These are phyloP conservation scores for Melipona beecheii DNA, from an alignment of 2,888 invertebrate species.

Conservation along the genomic window DNA sequence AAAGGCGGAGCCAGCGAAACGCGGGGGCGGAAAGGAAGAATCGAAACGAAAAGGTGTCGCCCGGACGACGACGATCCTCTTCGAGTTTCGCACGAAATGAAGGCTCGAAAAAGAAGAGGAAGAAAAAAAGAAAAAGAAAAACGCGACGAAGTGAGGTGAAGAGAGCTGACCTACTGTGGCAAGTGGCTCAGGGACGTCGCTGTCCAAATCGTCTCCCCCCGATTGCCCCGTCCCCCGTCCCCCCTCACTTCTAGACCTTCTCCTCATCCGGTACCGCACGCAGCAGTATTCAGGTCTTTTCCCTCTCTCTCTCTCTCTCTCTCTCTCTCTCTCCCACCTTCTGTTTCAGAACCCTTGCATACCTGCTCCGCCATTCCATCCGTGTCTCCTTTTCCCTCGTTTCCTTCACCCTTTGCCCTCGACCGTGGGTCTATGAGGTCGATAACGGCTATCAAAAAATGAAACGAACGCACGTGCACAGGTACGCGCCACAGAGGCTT, in stretches of 20 bases:
- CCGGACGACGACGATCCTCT: conserved; percentile 59
- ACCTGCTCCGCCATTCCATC: neutral
- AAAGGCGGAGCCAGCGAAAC: neutral
- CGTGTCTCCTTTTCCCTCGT: neutral
- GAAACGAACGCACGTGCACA: neutral
- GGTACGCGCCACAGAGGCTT: neutral
- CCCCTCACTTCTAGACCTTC: conserved; percentile 48
- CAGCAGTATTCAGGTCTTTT: conserved; percentile 68
- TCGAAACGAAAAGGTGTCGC: conserved; percentile 32
- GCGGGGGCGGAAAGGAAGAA: conserved; percentile 48
- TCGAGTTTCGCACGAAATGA: conserved; percentile 73
- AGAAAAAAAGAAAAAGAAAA: conserved; percentile 57
- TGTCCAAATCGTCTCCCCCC: conserved; percentile 80
- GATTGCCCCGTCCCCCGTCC: conserved; percentile 31
- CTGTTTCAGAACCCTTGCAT: neutral
- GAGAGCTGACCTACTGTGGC: conserved; percentile 84
- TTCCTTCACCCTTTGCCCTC: conserved; percentile 51
- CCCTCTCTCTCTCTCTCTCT: conserved; percentile 28
- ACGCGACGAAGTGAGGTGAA: conserved; percentile 82
- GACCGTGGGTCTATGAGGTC: conserved; percentile 21
- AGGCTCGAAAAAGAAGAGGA: conserved; percentile 69
- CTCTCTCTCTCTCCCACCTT: neutral
- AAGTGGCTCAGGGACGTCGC: conserved; percentile 84
- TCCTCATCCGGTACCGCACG: conserved; percentile 67
- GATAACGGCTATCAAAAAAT: conserved; percentile 21